Evolutionary conservation across 1,140 invertebrate species (phyloP).

Genomic region (Pogonomyrmex barbatus): DNA sequence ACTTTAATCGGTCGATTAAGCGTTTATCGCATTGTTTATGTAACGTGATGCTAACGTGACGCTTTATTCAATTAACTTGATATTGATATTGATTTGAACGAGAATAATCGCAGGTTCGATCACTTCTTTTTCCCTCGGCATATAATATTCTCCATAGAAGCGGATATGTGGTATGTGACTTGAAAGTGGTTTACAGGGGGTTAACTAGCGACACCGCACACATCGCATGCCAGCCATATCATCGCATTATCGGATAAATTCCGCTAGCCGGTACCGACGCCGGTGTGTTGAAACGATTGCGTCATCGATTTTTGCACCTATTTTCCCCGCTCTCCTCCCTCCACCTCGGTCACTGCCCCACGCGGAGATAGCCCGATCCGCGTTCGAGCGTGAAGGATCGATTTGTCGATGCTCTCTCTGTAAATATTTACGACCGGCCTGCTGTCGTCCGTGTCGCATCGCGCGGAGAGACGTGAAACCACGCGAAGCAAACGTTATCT

Average conservation of each 20-base stretch:
- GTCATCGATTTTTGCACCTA: conserved; percentile 73
- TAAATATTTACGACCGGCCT: conserved; percentile 71
- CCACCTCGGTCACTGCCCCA: conserved; percentile 71
- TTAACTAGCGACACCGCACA: conserved; percentile 51
- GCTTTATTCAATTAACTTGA: not conserved
- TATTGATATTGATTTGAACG: not conserved
- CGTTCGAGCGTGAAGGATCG: conserved; percentile 69
- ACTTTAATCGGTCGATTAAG: not conserved
- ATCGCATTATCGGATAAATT: conserved; percentile 70
- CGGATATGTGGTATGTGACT: conserved; percentile 19
- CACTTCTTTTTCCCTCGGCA: conserved; percentile 1
- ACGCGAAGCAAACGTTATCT: conserved; percentile 61
- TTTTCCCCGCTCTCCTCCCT: conserved; percentile 47
- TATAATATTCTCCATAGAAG: conserved; percentile 19
- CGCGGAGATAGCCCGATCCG: conserved; percentile 62
- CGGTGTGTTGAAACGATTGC: conserved; percentile 61
- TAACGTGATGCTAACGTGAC: not conserved
- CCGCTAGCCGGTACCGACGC: conserved; percentile 44
- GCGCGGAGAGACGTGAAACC: conserved; percentile 41
- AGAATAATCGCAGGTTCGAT: conserved; percentile 8
- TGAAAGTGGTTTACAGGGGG: conserved; percentile 48
- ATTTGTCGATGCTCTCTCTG: conserved; percentile 68
- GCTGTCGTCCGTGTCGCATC: conserved; percentile 17
- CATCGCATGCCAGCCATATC: conserved; percentile 56
- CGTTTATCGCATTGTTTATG: not conserved